phyloP scores from a whole-genome alignment of 2,888 invertebrate genomes.

The Pristionchus fissidentatus region DNA sequence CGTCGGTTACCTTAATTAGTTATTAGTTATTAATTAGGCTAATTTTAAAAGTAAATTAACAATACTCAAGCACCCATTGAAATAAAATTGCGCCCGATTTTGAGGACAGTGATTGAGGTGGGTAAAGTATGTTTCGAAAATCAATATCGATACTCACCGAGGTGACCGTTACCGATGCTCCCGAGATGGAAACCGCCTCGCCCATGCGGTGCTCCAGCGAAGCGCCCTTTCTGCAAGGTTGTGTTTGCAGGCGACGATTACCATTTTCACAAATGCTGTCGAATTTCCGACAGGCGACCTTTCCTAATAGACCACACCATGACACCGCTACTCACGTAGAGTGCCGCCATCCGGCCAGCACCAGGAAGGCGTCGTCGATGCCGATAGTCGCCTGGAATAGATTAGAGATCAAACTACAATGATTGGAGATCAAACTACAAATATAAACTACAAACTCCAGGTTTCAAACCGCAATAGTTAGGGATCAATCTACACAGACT shows the following conservation, averaged over 20 bases:
- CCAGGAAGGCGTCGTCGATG: conserved; percentile 73
- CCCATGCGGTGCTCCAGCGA: conserved; percentile 60
- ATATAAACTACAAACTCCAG: too few relatives aligned
- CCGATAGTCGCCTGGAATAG: conserved; percentile 67
- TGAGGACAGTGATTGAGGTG: background rate
- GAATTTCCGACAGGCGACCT: conserved; percentile 1
- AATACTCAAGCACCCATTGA: background rate
- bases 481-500: too few relatives aligned
- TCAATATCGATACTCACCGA: conserved; percentile 50
- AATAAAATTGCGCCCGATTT: background rate
- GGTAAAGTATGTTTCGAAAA: background rate
- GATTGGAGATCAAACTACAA: background rate
- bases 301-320: conserved; percentile 1
- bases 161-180: conserved; percentile 65
- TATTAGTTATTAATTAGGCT: background rate
- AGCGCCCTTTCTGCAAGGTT: conserved; percentile 58
- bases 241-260: conserved; percentile 9
- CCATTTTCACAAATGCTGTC: background rate
- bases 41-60: conserved; percentile 4
- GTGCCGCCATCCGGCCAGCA: conserved; percentile 73
- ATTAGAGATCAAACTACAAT: conserved; percentile 6
- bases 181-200: conserved; percentile 62
- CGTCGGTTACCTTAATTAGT: conserved; percentile 60
- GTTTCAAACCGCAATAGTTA: too few relatives aligned
- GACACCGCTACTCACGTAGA: conserved; percentile 62